Base-by-base conservation (phyloP, 2,113 vertebrate species). In the Oreochromis tanganicae region DNA sequence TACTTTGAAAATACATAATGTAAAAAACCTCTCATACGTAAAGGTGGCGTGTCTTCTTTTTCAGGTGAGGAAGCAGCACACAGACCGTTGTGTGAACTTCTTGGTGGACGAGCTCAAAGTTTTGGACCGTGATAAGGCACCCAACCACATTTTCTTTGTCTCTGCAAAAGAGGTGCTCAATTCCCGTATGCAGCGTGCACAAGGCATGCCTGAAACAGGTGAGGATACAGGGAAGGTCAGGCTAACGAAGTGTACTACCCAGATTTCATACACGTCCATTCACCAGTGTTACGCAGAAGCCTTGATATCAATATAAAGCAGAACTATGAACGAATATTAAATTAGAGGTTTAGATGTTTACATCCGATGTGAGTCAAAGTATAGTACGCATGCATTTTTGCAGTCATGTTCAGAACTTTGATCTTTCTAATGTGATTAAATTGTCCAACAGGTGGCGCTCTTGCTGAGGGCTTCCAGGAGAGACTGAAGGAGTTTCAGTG, bases 101-200 rank as follows among this genome's bases (percentile, higher is more conserved):
- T 96, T 99, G 82, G 98, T 98, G 5, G 98, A 99, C 87, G 99
- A 99, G 86, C 97, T 99, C 92, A 98, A 97, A 93, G 98, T 99
- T n/a, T 97, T 99, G 71, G 97, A 98, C 88, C 95, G 89, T 1
- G 93, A 95, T 4, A 97, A 99, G 95, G 99, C 98, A 1, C 97
- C 95, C 84, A 97, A 98, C 83, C 97, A 94, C 85, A 99, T 99
- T 91, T 99, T 99, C 94, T 99, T 99, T 75, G 97, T 99, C 83
- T 99, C 99, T 13, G 99, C 99, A 55, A 99, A 99, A 90, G 99
- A 99, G 94, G 98, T 99, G 92, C 97, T 99, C 68, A 98, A 96
- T 91, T 98, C 98, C 29, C 97, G 99, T 59, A 99, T 97, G 96
- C 98, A 99, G 32, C 98, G 97, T 82, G 97, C 97, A 9, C 98